Conservation (phyloP, 2,113 vertebrate genomes). For the Charadrius vociferus region DNA sequence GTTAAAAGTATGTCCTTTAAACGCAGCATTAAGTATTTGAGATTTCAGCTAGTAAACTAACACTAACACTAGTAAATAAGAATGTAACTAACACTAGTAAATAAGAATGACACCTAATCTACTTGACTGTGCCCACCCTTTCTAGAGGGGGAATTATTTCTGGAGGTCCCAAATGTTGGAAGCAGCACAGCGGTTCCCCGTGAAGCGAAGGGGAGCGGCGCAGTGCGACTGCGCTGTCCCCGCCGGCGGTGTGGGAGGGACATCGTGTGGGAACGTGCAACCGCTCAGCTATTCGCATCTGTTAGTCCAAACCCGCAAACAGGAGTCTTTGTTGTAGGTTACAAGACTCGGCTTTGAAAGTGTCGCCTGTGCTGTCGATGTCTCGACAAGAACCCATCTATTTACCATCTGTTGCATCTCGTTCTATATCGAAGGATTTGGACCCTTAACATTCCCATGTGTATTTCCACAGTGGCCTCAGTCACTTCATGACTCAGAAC, state of each 20-base stretch:
- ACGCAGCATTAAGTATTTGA: background rate
- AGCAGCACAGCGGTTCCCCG: background rate
- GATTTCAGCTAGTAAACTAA: background rate
- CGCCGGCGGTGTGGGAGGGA: background rate
- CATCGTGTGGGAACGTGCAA: background rate
- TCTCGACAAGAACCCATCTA: background rate
- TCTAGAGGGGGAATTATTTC: background rate
- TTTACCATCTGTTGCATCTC: background rate
- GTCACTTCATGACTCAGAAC: background rate
- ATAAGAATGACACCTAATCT: background rate
- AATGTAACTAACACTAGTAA: background rate
- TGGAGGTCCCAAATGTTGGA: background rate
- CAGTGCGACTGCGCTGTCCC: background rate
- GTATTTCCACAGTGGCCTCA: background rate
- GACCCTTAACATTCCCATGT: background rate
- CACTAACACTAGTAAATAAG: background rate
- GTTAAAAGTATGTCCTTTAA: background rate
- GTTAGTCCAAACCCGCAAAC: background rate
- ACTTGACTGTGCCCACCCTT: background rate
- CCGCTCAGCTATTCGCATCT: background rate
- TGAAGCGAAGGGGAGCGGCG: background rate
- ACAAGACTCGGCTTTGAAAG: background rate
- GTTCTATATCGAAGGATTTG: background rate
- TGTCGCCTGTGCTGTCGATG: rapidly evolving
- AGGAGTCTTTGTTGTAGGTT: background rate